phyloP scores from a whole-genome alignment of 1,140 invertebrate species.

The Riptortus pedestris region DNA sequence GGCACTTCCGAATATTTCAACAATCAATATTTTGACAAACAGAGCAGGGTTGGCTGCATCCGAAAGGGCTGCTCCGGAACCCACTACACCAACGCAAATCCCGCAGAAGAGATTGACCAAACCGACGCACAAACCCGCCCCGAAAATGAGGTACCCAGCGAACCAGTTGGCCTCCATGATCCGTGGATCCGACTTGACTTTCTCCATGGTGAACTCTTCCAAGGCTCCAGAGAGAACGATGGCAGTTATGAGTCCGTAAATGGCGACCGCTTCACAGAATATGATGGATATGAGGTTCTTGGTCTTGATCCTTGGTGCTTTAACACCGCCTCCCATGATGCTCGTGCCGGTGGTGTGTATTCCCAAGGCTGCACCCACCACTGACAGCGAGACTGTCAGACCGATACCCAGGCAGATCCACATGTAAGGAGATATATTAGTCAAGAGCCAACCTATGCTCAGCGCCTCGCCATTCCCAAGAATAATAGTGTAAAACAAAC shows the following conservation, averaged over 20 bases:
- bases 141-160: conserved; percentile 88
- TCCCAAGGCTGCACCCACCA: conserved; percentile 92
- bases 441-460: conserved; percentile 81
- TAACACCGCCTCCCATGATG: conserved; percentile 95
- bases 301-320: conserved; percentile 96
- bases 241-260: conserved; percentile 96
- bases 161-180: conserved; percentile 53
- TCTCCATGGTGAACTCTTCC: conserved; percentile 38
- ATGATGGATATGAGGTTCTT: conserved; percentile 99
- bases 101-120: conserved; percentile 92
- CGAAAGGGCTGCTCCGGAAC: conserved; percentile 86
- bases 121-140: conserved; percentile 87
- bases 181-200: conserved; percentile 32
- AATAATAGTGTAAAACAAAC: conserved; percentile 66
- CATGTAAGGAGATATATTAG: conserved; percentile 79
- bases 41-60: conserved; percentile 89
- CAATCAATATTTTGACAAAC: conserved; percentile 95
- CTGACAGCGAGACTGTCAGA: conserved; percentile 84
- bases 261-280: conserved; percentile 97
- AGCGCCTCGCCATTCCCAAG: conserved; percentile 80
- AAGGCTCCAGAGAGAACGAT: conserved; percentile 85
- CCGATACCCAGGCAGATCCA: conserved; percentile 89
- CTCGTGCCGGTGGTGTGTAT: conserved; percentile 94
- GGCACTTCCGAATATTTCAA: conserved; percentile 96
- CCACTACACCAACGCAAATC: conserved; percentile 90